Evolutionary conservation across 2,113 vertebrate genomes (phyloP), one percentile per base, ranked within the genome.

Genomic region (Amphiprion ocellaris): DNA sequence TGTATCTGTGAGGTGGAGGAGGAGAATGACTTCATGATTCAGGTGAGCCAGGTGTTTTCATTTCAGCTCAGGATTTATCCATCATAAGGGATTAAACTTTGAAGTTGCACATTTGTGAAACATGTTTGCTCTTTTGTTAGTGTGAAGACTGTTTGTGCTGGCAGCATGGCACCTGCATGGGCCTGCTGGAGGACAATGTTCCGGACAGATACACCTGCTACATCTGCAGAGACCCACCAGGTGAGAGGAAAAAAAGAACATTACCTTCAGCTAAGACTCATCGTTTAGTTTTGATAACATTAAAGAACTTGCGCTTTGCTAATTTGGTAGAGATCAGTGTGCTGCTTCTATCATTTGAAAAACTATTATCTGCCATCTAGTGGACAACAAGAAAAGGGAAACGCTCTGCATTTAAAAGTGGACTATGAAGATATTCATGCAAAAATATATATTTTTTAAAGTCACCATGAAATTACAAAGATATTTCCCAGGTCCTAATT

Each of bases 21-120:
- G 72, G 98, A 99, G 92, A 99, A 98, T 89, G 97, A 99, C 90
- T 99, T 99, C 90, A 99, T 99, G 98, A 98, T 99, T 91, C 98
- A 99, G 96, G 98, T 98, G 92, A 80, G 70, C 10, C 21, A 0
- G 1, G n/a, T 47, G 4, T 53, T 15, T 9, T 50, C 1, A 8
- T 41, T 52, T 7, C 2, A 0, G 23, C 1, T 0, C 19, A 0
- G 12, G 0, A 30, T 47, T 54, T 0, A 0, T 41, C 21, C 30
- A 24, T 19, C 55, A 50, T 64, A 59, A 26, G 11, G 8, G 1
- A 17, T 14, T 28, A 17, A 23, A 30, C 4, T 60, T 14, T 15
- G 9, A 0, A 1, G 46, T 10, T 37, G 33, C 33, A 23, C 14
- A 49, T 5, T 11, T 69, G 9, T 60, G 55, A 70, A 55, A 62